Percentiles rank a stretch among this genome's conserved stretches.
Conservation (phyloP, 1,140 invertebrate genomes). For the Drosophila micromelanica region DNA sequence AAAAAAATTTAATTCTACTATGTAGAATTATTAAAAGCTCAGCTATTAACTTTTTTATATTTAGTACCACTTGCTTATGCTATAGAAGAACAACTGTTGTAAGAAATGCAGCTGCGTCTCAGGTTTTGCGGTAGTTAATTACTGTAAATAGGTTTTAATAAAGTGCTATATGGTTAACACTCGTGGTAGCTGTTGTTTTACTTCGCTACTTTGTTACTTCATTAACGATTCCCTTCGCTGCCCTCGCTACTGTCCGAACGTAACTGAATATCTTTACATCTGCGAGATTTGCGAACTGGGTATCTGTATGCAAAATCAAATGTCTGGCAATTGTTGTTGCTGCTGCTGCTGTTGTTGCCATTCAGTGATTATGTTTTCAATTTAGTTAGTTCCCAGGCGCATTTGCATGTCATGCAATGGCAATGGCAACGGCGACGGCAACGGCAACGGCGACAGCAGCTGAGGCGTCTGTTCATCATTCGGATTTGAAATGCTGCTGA, state of each 20-base stretch:
- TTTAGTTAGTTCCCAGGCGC: slow-evolving; percentile 49
- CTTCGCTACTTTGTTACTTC: background rate
- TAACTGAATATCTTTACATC: slow-evolving; percentile 24
- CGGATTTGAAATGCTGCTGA: slow-evolving; percentile 21
- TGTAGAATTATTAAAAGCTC: too few relatives aligned
- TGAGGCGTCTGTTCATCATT: slow-evolving; percentile 17
- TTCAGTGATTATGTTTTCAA: slow-evolving; percentile 44
- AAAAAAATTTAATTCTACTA: too few relatives aligned
- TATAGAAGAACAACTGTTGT: too few relatives aligned
- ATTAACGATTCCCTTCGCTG: background rate
- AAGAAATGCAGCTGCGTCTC: too few relatives aligned
- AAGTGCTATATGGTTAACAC: background rate
- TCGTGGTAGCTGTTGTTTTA: background rate
- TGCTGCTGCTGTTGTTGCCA: slow-evolving; percentile 33
- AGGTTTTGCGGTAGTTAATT: background rate
- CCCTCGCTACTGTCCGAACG: slow-evolving; percentile 1
- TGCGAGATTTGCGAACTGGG: slow-evolving; percentile 27
- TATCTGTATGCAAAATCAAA: slow-evolving; percentile 30
- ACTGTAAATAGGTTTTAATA: too few relatives aligned
- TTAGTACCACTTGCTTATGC: too few relatives aligned
- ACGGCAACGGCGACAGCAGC: background rate
- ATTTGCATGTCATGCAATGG: slow-evolving; percentile 39
- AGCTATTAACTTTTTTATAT: too few relatives aligned
- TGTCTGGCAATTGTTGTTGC: slow-evolving; percentile 30
- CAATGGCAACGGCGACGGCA: background rate